These are phyloP conservation scores for Blastomussa wellsi DNA, from an alignment of 92 coral and sea anemone genomes.

Conservation along the genomic window DNA sequence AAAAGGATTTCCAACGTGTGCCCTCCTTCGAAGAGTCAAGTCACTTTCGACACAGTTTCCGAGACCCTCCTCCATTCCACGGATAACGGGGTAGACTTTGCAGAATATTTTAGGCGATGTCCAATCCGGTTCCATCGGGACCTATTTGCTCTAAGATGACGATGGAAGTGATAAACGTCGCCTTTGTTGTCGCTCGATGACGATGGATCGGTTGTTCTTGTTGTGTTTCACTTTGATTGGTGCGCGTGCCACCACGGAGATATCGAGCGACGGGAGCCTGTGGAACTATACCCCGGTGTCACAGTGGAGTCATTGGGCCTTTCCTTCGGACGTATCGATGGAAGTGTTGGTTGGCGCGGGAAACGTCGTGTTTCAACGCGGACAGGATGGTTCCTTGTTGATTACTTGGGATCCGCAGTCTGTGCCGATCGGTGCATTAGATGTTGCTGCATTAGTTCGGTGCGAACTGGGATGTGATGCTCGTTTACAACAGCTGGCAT, in stretches of 20 bases:
- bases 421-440: too few species aligned
- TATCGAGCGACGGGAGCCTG: not conserved
- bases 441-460: not conserved
- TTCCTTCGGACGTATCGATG: not conserved
- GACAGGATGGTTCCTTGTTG: not conserved
- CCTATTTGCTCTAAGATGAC: not conserved
- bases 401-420: not conserved
- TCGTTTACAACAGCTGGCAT: constrained; percentile 5
- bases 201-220: not conserved
- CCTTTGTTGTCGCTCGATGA: too few species aligned
- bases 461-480: constrained; percentile 22
- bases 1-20: not conserved
- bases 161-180: not conserved
- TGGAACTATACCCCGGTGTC: constrained; percentile 11
- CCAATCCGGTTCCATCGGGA: constrained; percentile 18
- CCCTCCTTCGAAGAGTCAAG: not conserved
- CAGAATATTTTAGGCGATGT: not conserved
- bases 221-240: not conserved
- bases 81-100: not conserved
- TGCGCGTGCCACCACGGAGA: not conserved
- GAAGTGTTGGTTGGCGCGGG: not conserved
- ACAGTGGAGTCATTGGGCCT: not conserved
- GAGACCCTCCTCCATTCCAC: not conserved
- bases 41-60: not conserved
- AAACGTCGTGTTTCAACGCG: not conserved